Evolutionary conservation across 64 coral and sea anemone genomes (phyloP).

Genomic region (Stylophora pistillata): DNA sequence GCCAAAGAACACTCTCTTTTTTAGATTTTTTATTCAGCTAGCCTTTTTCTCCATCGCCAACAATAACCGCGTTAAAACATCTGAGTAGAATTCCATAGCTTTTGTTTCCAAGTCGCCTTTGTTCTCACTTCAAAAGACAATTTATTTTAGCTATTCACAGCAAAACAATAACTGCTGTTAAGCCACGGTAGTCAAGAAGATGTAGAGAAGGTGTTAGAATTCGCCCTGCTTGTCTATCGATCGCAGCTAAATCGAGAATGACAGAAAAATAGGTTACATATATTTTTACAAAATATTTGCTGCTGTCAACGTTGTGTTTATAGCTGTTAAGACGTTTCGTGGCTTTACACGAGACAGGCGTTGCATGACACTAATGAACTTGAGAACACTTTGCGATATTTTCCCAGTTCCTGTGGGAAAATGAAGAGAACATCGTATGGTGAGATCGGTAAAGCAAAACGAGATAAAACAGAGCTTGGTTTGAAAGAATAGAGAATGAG

Average conservation of each 20-base stretch:
- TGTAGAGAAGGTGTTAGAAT: background rate
- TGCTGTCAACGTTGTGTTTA: background rate
- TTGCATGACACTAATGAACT: slow-evolving; percentile 4
- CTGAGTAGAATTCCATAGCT: slow-evolving; percentile 40
- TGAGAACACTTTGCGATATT: slow-evolving; percentile 38
- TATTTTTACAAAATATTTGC: background rate
- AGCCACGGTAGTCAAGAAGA: background rate
- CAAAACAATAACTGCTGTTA: slow-evolving; percentile 2
- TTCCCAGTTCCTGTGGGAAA: slow-evolving; percentile 42
- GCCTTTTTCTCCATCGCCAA: background rate
- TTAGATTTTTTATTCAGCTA: background rate
- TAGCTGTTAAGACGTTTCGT: background rate
- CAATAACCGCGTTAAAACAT: slow-evolving; percentile 7
- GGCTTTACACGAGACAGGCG: background rate
- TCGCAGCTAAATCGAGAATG: background rate
- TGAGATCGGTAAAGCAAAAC: background rate
- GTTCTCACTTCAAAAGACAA: slow-evolving; percentile 35
- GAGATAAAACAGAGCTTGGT: slow-evolving; percentile 31
- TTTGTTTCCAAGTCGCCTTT: slow-evolving; percentile 26
- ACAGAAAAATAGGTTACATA: background rate
- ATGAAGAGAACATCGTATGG: slow-evolving; percentile 28
- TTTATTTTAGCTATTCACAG: slow-evolving; percentile 20
- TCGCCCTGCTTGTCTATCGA: background rate
- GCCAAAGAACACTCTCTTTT: no score
- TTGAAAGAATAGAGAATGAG: background rate